Conservation (phyloP, 1,140 invertebrate species). For the Aphidius gifuensis region DNA sequence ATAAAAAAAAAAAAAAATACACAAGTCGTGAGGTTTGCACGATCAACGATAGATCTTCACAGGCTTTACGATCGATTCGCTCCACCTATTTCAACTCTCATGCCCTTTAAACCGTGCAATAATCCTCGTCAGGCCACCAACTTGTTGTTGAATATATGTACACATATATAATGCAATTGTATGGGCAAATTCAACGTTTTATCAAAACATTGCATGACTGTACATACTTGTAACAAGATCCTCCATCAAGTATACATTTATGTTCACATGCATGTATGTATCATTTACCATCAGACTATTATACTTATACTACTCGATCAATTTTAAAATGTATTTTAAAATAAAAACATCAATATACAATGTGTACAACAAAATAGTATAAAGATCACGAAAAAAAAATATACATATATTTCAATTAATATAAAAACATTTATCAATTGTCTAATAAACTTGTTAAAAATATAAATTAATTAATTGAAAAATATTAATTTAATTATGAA, state of each 20-base stretch:
- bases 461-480: too few relatives aligned
- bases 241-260: neutral
- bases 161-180: constrained; percentile 3
- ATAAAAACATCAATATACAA: too few relatives aligned
- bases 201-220: constrained; percentile 14
- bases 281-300: neutral
- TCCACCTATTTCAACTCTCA: constrained; percentile 23
- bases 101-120: constrained; percentile 18
- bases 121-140: constrained; percentile 8
- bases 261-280: constrained; percentile 8
- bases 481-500: too few relatives aligned
- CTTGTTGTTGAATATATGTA: constrained; percentile 5
- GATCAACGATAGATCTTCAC: constrained; percentile 17
- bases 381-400: too few relatives aligned
- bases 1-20: constrained; percentile 6
- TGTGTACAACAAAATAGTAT: too few relatives aligned
- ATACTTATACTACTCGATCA: neutral
- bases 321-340: too few relatives aligned
- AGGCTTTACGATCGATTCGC: constrained; percentile 18
- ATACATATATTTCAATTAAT: too few relatives aligned
- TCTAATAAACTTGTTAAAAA: too few relatives aligned
- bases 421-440: too few relatives aligned
- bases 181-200: neutral
- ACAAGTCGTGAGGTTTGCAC: constrained; percentile 15
- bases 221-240: constrained; percentile 11